Percentiles rank a stretch among this genome's conserved stretches.
Conservation (phyloP, 2,888 invertebrate genomes). For the Antitype chi region DNA sequence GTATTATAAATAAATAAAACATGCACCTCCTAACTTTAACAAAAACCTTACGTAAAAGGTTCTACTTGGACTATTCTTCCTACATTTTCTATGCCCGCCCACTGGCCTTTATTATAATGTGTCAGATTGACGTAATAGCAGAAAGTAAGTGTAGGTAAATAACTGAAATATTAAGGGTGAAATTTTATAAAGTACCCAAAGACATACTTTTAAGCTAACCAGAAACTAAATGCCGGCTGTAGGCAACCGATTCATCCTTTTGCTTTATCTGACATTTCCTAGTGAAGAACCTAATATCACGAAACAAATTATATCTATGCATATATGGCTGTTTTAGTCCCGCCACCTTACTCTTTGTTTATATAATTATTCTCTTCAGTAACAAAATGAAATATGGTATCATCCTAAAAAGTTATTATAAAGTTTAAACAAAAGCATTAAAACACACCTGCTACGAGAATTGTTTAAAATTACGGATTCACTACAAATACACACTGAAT, state of each 20-base stretch:
- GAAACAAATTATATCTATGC: background rate
- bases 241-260: background rate
- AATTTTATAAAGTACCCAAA: background rate
- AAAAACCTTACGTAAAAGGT: background rate
- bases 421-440: conserved; percentile 57
- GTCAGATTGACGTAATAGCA: background rate
- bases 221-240: background rate
- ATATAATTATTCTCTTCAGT: conserved; percentile 32
- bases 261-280: background rate
- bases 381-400: conserved; percentile 47
- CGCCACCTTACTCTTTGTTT: conserved; percentile 2
- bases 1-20: too few species aligned
- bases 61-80: background rate
- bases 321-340: background rate
- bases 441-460: conserved; percentile 56
- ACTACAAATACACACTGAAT: conserved; percentile 35
- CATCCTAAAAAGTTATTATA: conserved; percentile 51
- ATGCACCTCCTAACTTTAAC: background rate
- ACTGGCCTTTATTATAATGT: background rate
- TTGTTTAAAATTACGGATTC: conserved; percentile 44
- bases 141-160: background rate
- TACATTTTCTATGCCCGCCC: background rate
- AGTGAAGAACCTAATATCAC: background rate
- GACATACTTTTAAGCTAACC: background rate
- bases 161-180: background rate